A percentile compares a stretch with the other conserved stretches of the same genome.
These are phyloP conservation scores for Melanogrammus aeglefinus DNA, from an alignment of 2,797 vertebrate genomes.

Conservation along the genomic window DNA sequence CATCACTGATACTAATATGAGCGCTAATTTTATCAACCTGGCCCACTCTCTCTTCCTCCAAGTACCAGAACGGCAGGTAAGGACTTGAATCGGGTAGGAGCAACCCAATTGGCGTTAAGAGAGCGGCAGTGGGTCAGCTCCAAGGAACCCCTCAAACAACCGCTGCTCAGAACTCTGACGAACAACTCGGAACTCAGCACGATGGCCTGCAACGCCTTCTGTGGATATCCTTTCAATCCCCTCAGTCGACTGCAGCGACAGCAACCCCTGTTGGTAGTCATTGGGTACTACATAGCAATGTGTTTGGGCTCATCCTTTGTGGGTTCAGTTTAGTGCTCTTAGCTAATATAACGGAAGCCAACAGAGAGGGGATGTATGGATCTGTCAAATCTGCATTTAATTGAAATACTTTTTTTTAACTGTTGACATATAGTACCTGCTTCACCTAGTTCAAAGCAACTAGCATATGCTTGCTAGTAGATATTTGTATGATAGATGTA, in stretches of 20 bases:
- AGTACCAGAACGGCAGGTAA: slow-evolving; percentile 61
- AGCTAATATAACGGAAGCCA: background rate
- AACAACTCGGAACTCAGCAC: slow-evolving; percentile 75
- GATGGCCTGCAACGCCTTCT: slow-evolving; percentile 83
- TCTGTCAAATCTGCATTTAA: too few species aligned
- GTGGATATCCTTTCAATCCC: slow-evolving; percentile 85
- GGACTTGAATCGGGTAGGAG: slow-evolving; percentile 69
- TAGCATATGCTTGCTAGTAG: too few species aligned
- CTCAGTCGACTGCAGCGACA: background rate
- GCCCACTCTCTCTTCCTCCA: background rate
- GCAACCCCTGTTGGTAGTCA: background rate
- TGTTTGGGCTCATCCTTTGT: background rate
- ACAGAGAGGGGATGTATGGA: too few species aligned
- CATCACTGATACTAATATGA: too few species aligned
- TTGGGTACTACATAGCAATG: background rate
- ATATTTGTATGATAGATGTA: too few species aligned
- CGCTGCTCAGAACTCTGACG: slow-evolving; percentile 76
- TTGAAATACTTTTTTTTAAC: too few species aligned
- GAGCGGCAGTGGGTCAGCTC: slow-evolving; percentile 83
- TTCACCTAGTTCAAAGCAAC: too few species aligned
- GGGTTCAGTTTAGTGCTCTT: background rate
- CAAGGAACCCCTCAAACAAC: slow-evolving; percentile 85
- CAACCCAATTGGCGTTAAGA: slow-evolving; percentile 51
- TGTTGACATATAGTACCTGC: too few species aligned
- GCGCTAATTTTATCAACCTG: background rate